Evolutionary conservation across 2,888 invertebrate genomes (phyloP).

Genomic region (Nymphalis urticae): DNA sequence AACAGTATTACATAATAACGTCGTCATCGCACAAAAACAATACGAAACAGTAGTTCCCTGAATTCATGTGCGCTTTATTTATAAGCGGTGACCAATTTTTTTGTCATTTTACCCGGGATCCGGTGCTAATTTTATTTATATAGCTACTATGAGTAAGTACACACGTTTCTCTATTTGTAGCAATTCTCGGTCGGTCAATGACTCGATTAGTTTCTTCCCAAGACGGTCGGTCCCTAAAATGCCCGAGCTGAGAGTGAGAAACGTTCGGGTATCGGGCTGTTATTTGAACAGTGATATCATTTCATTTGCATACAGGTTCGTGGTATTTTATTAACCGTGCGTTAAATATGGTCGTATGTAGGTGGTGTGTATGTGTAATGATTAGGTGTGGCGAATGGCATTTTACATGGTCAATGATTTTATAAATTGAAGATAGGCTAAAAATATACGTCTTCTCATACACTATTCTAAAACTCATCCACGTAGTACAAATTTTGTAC

Average conservation of each 20-base stretch:
- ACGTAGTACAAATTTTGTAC: no score
- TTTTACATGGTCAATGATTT: constrained; percentile 15
- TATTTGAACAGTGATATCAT: constrained; percentile 66
- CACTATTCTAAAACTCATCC: neutral
- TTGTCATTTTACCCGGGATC: constrained; percentile 44
- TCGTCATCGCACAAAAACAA: constrained; percentile 36
- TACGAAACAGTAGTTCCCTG: constrained; percentile 33
- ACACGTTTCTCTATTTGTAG: constrained; percentile 42
- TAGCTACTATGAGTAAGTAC: constrained; percentile 41
- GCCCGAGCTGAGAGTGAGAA: constrained; percentile 15
- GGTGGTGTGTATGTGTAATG: constrained; percentile 11
- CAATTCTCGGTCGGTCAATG: constrained; percentile 42
- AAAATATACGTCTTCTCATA: neutral
- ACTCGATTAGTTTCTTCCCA: constrained; percentile 36
- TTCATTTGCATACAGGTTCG: constrained; percentile 66
- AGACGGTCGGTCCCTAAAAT: constrained; percentile 30
- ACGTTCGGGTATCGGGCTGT: constrained; percentile 23
- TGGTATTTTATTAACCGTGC: constrained; percentile 40
- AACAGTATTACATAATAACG: constrained; percentile 31
- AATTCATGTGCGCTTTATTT: constrained; percentile 41
- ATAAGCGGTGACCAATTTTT: constrained; percentile 41
- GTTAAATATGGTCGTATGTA: constrained; percentile 23
- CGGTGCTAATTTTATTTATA: constrained; percentile 46
- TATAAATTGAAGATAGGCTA: neutral
- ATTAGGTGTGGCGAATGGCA: constrained; percentile 14